A percentile compares a stretch with the other conserved stretches of the same genome.
Evolutionary conservation across 2,113 vertebrate species (phyloP).

Genomic region (Channa maculata): DNA sequence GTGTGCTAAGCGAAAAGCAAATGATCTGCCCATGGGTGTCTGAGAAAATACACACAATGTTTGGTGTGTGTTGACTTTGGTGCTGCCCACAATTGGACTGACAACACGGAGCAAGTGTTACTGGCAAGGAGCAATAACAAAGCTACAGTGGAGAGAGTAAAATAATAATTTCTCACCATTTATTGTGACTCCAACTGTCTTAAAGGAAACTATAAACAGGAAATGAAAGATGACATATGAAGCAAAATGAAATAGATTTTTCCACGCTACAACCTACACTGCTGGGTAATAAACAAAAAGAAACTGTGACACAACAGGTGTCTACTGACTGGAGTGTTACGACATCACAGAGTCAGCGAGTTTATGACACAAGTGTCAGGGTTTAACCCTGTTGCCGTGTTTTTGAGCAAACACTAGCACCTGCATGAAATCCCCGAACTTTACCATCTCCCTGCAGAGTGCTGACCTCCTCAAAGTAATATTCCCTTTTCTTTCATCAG

Average conservation of each 20-base stretch:
- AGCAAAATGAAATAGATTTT: not conserved
- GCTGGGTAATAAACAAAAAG: too few species aligned
- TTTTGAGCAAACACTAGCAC: too few species aligned
- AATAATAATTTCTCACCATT: too few species aligned
- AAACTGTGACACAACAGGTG: too few species aligned
- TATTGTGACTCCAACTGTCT: too few species aligned
- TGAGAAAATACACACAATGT: not conserved
- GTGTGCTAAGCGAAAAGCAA: slow-evolving; percentile 9
- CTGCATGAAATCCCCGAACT: slow-evolving; percentile 29
- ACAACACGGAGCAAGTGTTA: not conserved
- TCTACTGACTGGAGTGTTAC: too few species aligned
- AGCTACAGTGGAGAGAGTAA: not conserved
- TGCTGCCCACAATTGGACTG: not conserved
- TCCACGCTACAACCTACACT: not conserved
- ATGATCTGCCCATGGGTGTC: not conserved
- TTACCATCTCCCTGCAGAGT: not conserved
- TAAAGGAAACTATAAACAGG: too few species aligned
- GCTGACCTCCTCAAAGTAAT: not conserved
- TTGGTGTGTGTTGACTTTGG: not conserved
- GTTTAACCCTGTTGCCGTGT: too few species aligned
- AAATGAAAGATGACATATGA: too few species aligned
- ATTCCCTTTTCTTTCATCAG: slow-evolving; percentile 21
- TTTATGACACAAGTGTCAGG: too few species aligned
- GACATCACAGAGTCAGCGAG: too few species aligned
- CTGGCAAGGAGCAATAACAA: not conserved